A percentile compares a stretch with the other conserved stretches of the same genome.
phyloP scores from a whole-genome alignment of 2,797 vertebrate genomes.

The Pachyuromys duprasi region DNA sequence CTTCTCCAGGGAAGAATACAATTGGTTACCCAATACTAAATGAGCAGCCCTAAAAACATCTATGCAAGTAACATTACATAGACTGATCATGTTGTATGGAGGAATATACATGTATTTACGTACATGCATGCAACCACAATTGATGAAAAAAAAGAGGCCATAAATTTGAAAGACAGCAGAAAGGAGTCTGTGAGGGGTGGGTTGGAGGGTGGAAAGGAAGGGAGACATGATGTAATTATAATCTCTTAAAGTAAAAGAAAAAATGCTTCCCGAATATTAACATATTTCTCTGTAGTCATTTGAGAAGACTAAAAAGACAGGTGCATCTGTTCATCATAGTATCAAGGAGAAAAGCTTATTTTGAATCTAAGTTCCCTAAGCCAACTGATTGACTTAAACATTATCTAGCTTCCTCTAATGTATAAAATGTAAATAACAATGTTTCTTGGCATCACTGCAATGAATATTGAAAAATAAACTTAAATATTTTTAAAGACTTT shows the following conservation, averaged over 20 bases:
- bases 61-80: background rate
- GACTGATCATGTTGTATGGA: too few relatives aligned
- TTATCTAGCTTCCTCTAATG: background rate
- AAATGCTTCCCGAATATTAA: background rate
- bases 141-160: background rate
- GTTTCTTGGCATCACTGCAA: background rate
- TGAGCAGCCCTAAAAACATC: background rate
- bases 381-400: background rate
- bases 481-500: background rate
- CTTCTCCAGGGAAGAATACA: background rate
- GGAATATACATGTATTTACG: background rate
- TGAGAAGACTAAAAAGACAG: background rate
- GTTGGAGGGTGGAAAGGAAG: background rate
- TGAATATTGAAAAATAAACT: background rate
- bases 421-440: background rate
- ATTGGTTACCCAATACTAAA: too few relatives aligned
- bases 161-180: background rate
- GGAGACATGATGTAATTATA: background rate
- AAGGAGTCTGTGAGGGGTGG: too few relatives aligned
- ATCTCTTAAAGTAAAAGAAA: background rate
- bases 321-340: fast-evolving
- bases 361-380: background rate
- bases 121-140: too few relatives aligned
- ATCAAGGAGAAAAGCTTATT: background rate
- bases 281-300: background rate